A percentile compares a stretch with the other conserved stretches of the same genome.
phyloP scores from a whole-genome alignment of 2,888 invertebrate genomes.

The Apamea crenata region DNA sequence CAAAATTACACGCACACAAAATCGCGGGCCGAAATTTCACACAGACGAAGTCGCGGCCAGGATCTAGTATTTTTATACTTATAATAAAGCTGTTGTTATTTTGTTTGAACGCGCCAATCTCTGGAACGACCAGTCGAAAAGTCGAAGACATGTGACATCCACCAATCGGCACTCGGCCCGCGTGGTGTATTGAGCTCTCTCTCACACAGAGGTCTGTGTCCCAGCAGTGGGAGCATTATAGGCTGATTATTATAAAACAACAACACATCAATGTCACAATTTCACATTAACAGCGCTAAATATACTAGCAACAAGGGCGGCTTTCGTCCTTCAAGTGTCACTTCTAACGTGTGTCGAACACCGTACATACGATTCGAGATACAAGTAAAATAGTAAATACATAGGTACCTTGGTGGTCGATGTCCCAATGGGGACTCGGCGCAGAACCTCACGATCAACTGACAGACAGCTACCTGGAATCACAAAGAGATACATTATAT shows the following conservation, averaged over 20 bases:
- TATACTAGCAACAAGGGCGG: background rate
- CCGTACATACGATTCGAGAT: background rate
- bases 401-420: background rate
- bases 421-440: background rate
- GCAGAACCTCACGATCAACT: background rate
- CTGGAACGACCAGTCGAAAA: background rate
- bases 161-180: too few relatives aligned
- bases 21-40: background rate
- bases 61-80: background rate
- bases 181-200: too few relatives aligned
- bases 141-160: too few relatives aligned
- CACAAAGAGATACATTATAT: background rate
- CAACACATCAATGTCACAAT: too few relatives aligned
- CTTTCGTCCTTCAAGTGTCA: background rate
- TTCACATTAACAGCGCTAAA: background rate
- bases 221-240: too few relatives aligned
- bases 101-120: background rate
- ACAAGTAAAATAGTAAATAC: background rate
- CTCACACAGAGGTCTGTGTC: too few relatives aligned
- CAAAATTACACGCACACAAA: background rate
- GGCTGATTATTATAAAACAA: too few relatives aligned
- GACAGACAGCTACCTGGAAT: slow-evolving; percentile 10
- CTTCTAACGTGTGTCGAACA: background rate
- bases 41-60: background rate
- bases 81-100: background rate